Conservation (phyloP, 2,113 vertebrate genomes). For the Malaclemys terrapin region DNA sequence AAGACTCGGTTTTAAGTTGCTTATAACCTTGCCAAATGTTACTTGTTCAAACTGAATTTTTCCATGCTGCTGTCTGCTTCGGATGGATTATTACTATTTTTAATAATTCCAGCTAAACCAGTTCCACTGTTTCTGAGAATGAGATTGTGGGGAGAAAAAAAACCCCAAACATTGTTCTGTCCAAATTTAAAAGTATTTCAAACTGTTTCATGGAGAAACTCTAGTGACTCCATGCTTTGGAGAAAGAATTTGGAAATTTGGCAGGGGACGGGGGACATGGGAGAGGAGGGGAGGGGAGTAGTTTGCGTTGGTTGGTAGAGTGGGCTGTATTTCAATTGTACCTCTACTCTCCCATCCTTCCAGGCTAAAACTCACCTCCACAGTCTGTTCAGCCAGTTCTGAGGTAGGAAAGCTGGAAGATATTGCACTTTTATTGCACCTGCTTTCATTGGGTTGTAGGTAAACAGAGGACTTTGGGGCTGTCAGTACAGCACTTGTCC, state of each 20-base stretch:
- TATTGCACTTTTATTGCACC: conserved; percentile 24
- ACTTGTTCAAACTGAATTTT: background rate
- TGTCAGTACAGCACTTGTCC: conserved; percentile 3
- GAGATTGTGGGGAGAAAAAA: background rate
- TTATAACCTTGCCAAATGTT: background rate
- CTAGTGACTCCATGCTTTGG: background rate
- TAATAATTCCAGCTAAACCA: background rate
- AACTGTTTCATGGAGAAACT: background rate
- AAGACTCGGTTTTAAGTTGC: background rate
- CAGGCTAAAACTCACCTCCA: conserved; percentile 10
- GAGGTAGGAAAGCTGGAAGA: conserved; percentile 40
- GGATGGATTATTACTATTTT: background rate
- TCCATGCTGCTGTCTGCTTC: background rate
- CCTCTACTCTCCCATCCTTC: background rate
- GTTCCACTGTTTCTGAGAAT: background rate
- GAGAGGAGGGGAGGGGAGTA: background rate
- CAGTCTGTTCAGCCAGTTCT: background rate
- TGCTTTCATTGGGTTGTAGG: conserved; percentile 46
- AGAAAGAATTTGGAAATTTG: background rate
- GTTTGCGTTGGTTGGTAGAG: background rate
- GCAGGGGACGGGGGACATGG: background rate
- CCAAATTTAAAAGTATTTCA: background rate
- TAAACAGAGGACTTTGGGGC: background rate
- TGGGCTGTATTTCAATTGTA: background rate
- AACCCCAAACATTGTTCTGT: background rate